Conservation (phyloP, 2,888 invertebrate genomes). For the Tenodera sinensis region DNA sequence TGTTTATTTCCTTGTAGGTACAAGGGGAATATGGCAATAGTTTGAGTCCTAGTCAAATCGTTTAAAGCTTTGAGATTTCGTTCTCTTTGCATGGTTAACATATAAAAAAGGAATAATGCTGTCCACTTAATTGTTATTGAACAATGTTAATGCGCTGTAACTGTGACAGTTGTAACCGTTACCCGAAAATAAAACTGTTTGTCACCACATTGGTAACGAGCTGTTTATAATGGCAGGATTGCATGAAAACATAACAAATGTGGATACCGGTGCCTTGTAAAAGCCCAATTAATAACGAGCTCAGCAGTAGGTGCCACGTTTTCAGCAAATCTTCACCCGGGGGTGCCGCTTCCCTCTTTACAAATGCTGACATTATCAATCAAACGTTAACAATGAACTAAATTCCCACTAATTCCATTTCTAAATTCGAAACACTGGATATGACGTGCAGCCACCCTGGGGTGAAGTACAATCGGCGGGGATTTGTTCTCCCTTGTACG, state of each 20-base stretch:
- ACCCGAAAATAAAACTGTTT: no score
- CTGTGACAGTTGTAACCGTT: no score
- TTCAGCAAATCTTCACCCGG: not conserved
- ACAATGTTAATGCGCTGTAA: no score
- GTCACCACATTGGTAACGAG: no score
- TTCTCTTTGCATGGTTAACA: no score
- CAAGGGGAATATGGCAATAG: no score
- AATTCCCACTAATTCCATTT: not conserved
- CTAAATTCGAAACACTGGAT: not conserved
- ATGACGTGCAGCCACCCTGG: not conserved
- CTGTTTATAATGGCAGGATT: no score
- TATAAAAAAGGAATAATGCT: no score
- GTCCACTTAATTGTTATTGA: no score
- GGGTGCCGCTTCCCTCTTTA: not conserved
- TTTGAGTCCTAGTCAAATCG: no score
- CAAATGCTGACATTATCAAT: not conserved
- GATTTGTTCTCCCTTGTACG: not conserved
- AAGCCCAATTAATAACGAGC: not conserved
- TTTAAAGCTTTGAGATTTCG: no score
- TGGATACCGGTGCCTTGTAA: not conserved
- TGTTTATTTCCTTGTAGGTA: no score
- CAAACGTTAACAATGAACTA: not conserved
- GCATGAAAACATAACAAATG: not conserved
- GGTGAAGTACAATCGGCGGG: not conserved
- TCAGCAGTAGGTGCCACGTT: not conserved